Base-by-base conservation (phyloP, 2,113 vertebrate genomes). In the Uria lomvia region DNA sequence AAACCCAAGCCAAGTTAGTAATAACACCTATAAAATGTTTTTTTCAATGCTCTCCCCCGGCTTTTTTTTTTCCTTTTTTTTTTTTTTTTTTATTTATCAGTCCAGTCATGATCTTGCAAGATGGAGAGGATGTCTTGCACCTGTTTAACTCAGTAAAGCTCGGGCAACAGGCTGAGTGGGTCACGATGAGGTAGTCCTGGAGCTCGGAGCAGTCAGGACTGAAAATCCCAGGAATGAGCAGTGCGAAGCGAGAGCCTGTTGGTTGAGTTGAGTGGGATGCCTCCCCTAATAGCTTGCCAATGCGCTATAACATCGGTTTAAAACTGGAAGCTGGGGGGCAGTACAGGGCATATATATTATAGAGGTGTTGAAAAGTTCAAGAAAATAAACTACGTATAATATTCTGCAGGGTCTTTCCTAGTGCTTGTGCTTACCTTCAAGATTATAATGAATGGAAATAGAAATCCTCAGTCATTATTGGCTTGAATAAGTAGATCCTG, bases 61-160 rank as follows among this genome's bases (percentile, higher is more conserved):
- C 19, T 6, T 4, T 11, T 17, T 12, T 13, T 23, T 11, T 38
- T 3, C 4, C 7, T 5, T 9, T 47, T 5, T 4, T 49, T 9
- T 13, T 24, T 21, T n/a, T 30, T 29, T 50, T 43, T 27, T 26
- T 34, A 53, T 67, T 36, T 56, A 19, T 24, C 21, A 24, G 2
- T 60, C 40, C 49, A 5, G 22, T 26, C 17, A 3, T 84, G 10
- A 8, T 55, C 32, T 65, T 71, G 40, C 67, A 60, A 40, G 56
- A 27, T 60, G 56, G 22, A 55, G 18, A 70, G 32, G 62, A 50
- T 32, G 12, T 40, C 29, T 67, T 74, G 27, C 42, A 58, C 15
- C 11, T 66, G 5, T 27, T 62, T 32, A 56, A n/a, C 34, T 73
- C 15, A 21, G 24, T 52, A 36, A 50, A 78, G 12, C 26, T 55